A percentile compares a stretch with the other conserved stretches of the same genome.
These are phyloP conservation scores for Orchesella flavescens DNA, from an alignment of 2,888 invertebrate species.

Conservation along the genomic window DNA sequence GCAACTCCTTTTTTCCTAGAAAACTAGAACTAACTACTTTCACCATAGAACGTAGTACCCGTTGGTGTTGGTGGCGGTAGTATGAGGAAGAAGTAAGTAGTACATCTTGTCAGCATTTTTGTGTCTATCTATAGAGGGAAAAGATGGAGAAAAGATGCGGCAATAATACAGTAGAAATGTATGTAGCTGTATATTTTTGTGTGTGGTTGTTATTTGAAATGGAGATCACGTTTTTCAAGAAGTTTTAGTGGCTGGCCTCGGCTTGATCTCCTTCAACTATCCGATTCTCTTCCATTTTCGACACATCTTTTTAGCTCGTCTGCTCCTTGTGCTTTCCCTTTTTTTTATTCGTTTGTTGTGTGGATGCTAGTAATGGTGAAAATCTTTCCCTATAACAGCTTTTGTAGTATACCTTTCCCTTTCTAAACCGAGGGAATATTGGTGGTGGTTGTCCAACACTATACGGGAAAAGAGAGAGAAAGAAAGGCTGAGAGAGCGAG, in stretches of 20 bases:
- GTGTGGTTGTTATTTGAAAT: conserved; percentile 64
- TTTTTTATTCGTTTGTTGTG: background rate
- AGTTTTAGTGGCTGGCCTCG: conserved; percentile 66
- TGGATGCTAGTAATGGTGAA: background rate
- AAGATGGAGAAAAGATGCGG: conserved; percentile 21
- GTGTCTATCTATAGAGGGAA: conserved; percentile 25
- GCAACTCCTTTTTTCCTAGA: background rate
- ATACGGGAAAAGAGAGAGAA: background rate
- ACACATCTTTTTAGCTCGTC: conserved; percentile 57
- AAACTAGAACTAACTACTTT: background rate
- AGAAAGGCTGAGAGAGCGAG: no score
- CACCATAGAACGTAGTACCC: background rate
- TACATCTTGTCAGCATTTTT: conserved; percentile 56
- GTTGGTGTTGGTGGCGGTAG: background rate
- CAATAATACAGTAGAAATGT: conserved; percentile 31
- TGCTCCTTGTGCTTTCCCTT: conserved; percentile 3
- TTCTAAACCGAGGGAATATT: background rate
- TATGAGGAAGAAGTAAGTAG: conserved; percentile 7
- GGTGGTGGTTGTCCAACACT: background rate
- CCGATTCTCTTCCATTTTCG: conserved; percentile 65
- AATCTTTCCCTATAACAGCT: background rate
- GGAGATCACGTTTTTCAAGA: conserved; percentile 69
- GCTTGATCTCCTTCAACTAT: conserved; percentile 65
- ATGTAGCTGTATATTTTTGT: conserved; percentile 33
- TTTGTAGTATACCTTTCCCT: background rate